Base-by-base conservation (phyloP, 2,797 vertebrate species). In the Lagocephalus sceleratus region DNA sequence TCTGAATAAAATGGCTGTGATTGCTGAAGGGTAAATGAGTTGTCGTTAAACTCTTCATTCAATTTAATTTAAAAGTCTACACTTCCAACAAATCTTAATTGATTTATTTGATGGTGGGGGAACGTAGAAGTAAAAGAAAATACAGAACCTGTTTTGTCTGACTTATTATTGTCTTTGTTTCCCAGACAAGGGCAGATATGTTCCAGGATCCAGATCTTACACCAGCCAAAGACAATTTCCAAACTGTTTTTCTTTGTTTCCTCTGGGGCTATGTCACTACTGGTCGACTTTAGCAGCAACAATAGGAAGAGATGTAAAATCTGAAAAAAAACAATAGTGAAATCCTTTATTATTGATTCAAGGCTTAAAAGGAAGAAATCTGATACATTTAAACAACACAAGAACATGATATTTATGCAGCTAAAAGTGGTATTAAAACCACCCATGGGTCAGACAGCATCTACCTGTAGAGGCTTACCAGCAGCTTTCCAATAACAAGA, bases 251-350 rank as follows among this genome's bases (percentile, higher is more conserved):
- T 87, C 0, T 94, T 92, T 0, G 91, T 91, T 0, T 93, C 92
- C 0, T 90, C 81, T 0, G 84, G 86, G 0, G 86, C 54, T 40
- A 88, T 92, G 25, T 93, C 91, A 0, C 90, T 89, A 0, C 88
- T 93, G 77, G 94, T 92, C 20, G 93, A 94, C 70, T 91, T 96
- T 71, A 98, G 84, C 79, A 98, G 82, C 84, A 97, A 83, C 12
- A 92, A 91, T 72, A 98, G 75, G 85, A 98, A 98, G 40, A 98
- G 88, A 78, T 93, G 93, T 60, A 97, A 78, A 22, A 97, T 91
- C 95, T 98, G 63, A 6, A 66, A 45, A 10, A 16, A 57, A 48
- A 56, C 7, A 15, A n/a, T 4, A 7, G 39, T 16, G 39, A 5
- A 17, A 41, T 16, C 39, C 38, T 15, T 25, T 25, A 7, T 25